Evolutionary conservation across 2,888 invertebrate genomes (phyloP).

Genomic region (Gisinianus flammeolus): DNA sequence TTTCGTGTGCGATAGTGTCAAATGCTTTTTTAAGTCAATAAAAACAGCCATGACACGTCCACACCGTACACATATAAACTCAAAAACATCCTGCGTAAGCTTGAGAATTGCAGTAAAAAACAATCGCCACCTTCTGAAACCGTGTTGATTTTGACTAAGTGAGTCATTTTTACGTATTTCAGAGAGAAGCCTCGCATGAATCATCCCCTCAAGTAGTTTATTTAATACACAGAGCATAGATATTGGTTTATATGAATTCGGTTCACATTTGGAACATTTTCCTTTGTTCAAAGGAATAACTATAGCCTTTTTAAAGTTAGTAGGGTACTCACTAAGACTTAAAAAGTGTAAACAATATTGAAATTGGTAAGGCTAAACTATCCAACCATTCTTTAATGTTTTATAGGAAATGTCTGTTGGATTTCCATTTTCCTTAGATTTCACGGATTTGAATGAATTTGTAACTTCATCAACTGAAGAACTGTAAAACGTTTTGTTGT

Average conservation of each 20-base stretch:
- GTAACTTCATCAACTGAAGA: not conserved
- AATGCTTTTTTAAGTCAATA: conserved; percentile 57
- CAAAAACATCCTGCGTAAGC: conserved; percentile 46
- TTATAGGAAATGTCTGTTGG: not conserved
- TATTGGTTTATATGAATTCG: conserved; percentile 52
- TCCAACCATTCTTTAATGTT: not conserved
- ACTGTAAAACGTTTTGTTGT: not conserved
- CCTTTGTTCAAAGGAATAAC: conserved; percentile 41
- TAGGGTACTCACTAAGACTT: not conserved
- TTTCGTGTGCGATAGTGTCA: conserved; percentile 51
- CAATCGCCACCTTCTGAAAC: conserved; percentile 51
- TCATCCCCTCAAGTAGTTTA: conserved; percentile 53
- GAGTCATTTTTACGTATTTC: not conserved
- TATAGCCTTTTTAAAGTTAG: conserved; percentile 35
- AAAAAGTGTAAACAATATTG: conserved; percentile 31
- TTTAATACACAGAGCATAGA: conserved; percentile 41
- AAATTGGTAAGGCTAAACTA: not conserved
- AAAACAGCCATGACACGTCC: conserved; percentile 42
- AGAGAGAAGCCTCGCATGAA: conserved; percentile 31
- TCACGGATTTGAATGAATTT: not conserved
- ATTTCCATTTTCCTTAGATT: not conserved
- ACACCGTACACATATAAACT: conserved; percentile 41
- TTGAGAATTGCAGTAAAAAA: conserved; percentile 48
- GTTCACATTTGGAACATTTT: conserved; percentile 40
- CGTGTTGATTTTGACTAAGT: conserved; percentile 47